These are phyloP conservation scores for Augochlorella aurata DNA, from an alignment of 2,888 invertebrate genomes.

Conservation along the genomic window DNA sequence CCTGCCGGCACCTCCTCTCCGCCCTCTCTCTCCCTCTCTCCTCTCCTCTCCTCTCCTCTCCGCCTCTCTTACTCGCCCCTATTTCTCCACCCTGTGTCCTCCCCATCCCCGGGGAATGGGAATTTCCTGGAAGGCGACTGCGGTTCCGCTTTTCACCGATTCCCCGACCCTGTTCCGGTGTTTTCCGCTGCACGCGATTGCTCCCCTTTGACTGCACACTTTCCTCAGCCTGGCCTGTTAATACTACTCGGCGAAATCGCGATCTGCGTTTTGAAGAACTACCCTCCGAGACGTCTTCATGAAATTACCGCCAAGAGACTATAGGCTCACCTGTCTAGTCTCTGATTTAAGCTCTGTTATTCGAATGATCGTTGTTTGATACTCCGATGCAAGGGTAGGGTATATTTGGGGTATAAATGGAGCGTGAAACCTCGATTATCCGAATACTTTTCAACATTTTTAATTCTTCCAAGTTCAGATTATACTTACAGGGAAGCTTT, in stretches of 20 bases:
- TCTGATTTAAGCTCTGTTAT: too few species aligned
- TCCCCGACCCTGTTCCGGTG: background rate
- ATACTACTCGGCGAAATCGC: background rate
- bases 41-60: background rate
- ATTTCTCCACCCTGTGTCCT: too few species aligned
- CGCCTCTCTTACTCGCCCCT: too few species aligned
- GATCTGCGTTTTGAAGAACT: background rate
- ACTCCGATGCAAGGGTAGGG: too few species aligned
- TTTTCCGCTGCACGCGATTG: background rate
- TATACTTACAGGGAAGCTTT: too few species aligned
- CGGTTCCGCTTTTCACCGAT: conserved; percentile 4
- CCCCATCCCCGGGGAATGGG: conserved; percentile 6
- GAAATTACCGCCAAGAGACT: background rate
- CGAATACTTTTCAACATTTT: too few species aligned
- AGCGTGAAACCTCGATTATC: too few species aligned
- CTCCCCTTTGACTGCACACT: background rate
- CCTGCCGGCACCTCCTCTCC: conserved; percentile 23
- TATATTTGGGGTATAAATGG: too few species aligned
- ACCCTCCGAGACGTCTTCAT: background rate
- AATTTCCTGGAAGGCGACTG: background rate
- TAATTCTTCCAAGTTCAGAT: too few species aligned
- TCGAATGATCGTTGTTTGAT: too few species aligned
- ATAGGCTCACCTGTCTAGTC: too few species aligned
- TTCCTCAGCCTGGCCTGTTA: background rate
- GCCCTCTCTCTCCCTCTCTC: background rate